These are phyloP conservation scores for Drosophila funebris DNA, from an alignment of 1,140 invertebrate genomes.

Conservation along the genomic window DNA sequence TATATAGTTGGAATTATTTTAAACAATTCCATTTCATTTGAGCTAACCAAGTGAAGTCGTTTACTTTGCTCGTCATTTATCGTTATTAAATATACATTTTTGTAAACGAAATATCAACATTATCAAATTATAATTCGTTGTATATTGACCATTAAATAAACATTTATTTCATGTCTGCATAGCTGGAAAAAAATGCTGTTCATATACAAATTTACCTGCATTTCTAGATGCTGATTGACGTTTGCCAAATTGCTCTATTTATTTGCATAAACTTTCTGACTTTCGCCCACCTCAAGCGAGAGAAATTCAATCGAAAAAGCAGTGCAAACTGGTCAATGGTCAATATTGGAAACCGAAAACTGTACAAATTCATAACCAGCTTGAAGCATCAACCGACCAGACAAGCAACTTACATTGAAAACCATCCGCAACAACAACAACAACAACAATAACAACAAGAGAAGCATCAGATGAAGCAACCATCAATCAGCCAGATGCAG, in stretches of 20 bases:
- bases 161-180: too few species aligned
- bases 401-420: constrained; percentile 55
- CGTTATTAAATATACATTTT: too few species aligned
- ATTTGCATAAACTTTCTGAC: constrained; percentile 4
- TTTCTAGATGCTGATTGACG: not conserved
- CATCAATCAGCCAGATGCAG: constrained; percentile 76
- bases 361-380: constrained; percentile 70
- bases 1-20: too few species aligned
- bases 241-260: constrained; percentile 23
- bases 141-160: too few species aligned
- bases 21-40: too few species aligned
- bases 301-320: too few species aligned
- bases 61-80: too few species aligned
- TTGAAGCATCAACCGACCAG: constrained; percentile 29
- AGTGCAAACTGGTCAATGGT: constrained; percentile 5
- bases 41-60: too few species aligned
- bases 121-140: too few species aligned
- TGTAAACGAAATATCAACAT: too few species aligned
- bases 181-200: not conserved
- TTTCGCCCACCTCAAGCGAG: not conserved
- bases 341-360: constrained; percentile 48
- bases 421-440: constrained; percentile 37
- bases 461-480: constrained; percentile 51
- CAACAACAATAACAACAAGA: constrained; percentile 40
- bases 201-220: not conserved